A percentile compares a stretch with the other conserved stretches of the same genome.
Evolutionary conservation across 2,888 invertebrate species (phyloP).

Genomic region (Microdon myrmicae): DNA sequence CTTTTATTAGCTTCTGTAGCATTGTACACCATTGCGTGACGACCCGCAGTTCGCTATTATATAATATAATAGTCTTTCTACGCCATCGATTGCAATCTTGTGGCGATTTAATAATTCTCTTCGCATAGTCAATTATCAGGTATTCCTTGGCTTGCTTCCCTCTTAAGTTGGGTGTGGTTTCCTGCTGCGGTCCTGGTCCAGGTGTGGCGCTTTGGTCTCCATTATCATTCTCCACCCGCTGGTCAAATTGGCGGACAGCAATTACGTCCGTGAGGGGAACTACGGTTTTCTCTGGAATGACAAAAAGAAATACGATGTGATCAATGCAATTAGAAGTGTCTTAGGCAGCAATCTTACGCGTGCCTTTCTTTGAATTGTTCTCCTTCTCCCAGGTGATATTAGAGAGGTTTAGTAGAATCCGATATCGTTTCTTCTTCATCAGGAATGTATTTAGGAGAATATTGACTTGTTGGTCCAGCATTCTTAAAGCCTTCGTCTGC

Average conservation of each 20-base stretch:
- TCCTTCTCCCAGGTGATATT: slow-evolving; percentile 73
- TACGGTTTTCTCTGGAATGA: slow-evolving; percentile 69
- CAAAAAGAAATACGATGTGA: background rate
- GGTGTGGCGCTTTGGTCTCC: slow-evolving; percentile 48
- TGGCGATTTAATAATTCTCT: slow-evolving; percentile 64
- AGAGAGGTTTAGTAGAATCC: slow-evolving; percentile 73
- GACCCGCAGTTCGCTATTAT: slow-evolving; percentile 72
- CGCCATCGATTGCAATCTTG: slow-evolving; percentile 71
- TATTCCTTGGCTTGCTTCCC: slow-evolving; percentile 66
- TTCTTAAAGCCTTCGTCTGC: too few species aligned
- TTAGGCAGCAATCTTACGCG: slow-evolving; percentile 55
- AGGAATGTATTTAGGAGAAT: slow-evolving; percentile 70
- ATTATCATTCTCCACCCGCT: slow-evolving; percentile 10
- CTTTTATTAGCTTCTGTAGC: slow-evolving; percentile 65
- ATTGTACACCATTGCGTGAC: slow-evolving; percentile 74
- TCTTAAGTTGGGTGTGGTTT: slow-evolving; percentile 55
- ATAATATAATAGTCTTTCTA: slow-evolving; percentile 70
- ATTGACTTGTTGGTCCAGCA: slow-evolving; percentile 51
- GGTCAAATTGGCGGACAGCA: slow-evolving; percentile 61
- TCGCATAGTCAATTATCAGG: slow-evolving; percentile 72
- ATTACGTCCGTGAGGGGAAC: slow-evolving; percentile 71
- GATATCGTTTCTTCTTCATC: slow-evolving; percentile 72
- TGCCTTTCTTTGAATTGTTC: slow-evolving; percentile 23
- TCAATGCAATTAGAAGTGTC: slow-evolving; percentile 53
- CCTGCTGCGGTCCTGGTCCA: slow-evolving; percentile 9